Conservation (phyloP, 2,113 vertebrate species). For the Pachycephala philippinensis region DNA sequence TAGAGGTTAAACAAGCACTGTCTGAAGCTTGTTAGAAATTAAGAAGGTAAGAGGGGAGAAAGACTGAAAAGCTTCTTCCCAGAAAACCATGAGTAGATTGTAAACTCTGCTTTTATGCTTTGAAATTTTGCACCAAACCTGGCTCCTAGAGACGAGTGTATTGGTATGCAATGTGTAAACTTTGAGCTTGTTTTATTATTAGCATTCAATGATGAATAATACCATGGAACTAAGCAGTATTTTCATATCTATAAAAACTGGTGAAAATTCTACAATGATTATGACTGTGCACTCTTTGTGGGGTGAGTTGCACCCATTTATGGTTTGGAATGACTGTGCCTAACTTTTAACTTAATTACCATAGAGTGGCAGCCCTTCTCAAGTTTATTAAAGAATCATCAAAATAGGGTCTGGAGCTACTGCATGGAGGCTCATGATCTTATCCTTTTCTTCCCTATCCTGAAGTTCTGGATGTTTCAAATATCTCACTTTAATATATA, state of each 20-base stretch:
- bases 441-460: not conserved
- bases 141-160: not conserved
- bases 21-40: not conserved
- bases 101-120: not conserved
- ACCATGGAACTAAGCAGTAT: not conserved
- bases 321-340: not conserved
- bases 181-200: not conserved
- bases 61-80: not conserved
- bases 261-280: not conserved
- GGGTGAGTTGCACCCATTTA: not conserved
- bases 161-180: not conserved
- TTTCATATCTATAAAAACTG: not conserved
- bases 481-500: not conserved
- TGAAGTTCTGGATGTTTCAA: not conserved
- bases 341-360: not conserved
- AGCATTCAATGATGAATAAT: not conserved
- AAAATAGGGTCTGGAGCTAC: not conserved
- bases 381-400: not conserved
- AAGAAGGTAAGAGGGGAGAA: not conserved
- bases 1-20: not conserved
- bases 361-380: not conserved
- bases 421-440: not conserved
- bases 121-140: not conserved
- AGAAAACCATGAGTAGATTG: not conserved
- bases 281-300: not conserved